Percentiles rank a stretch among this genome's conserved stretches.
Evolutionary conservation across 2,888 invertebrate genomes (phyloP).

Genomic region (Conus canariensis): DNA sequence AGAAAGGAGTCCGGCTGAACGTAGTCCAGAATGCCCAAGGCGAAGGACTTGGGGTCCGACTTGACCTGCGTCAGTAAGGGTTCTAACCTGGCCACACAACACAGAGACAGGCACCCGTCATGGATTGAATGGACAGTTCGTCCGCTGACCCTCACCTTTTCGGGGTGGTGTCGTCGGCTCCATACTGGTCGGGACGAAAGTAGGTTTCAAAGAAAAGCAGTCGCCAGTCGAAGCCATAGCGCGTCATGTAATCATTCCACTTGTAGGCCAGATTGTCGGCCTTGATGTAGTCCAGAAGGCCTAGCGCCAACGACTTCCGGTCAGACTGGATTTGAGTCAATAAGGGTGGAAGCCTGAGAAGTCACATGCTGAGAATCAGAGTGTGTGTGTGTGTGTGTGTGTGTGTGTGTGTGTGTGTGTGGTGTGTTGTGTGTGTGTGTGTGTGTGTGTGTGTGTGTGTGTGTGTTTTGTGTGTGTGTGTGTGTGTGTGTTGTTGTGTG

Average conservation of each 20-base stretch:
- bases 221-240: slow-evolving; percentile 69
- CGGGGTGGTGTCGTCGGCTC: slow-evolving; percentile 30
- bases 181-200: slow-evolving; percentile 59
- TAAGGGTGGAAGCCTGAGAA: slow-evolving; percentile 35
- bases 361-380: not conserved
- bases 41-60: slow-evolving; percentile 63
- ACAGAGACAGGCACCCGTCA: not conserved
- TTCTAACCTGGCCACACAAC: slow-evolving; percentile 60
- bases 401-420: not conserved
- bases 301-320: slow-evolving; percentile 29
- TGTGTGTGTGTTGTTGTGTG: not conserved
- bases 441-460: not conserved
- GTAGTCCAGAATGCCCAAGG: slow-evolving; percentile 71
- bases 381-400: not conserved
- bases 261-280: slow-evolving; percentile 55
- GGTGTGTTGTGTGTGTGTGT: not conserved
- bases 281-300: slow-evolving; percentile 43
- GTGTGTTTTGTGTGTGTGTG: not conserved
- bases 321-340: slow-evolving; percentile 22
- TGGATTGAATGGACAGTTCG: not conserved
- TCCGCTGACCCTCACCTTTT: slow-evolving; percentile 37
- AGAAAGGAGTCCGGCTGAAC: slow-evolving; percentile 57
- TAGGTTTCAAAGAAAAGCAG: slow-evolving; percentile 68
- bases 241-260: slow-evolving; percentile 58
- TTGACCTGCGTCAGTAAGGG: slow-evolving; percentile 68